Evolutionary conservation across 2,797 vertebrate genomes (phyloP).

Genomic region (Acanthornis magna): DNA sequence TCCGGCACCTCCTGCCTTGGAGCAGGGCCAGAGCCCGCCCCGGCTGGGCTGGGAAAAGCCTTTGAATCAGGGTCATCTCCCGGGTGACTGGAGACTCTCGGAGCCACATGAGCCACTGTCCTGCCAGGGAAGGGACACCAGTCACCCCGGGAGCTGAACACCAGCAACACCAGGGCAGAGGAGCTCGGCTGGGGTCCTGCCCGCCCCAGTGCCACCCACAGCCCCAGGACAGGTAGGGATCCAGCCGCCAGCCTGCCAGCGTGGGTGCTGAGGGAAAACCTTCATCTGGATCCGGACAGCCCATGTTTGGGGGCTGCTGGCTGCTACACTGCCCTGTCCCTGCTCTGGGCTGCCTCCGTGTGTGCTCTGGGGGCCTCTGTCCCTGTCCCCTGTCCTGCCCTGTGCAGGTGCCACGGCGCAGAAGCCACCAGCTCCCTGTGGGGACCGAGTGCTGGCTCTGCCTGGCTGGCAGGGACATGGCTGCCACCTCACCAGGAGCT

Average conservation of each 20-base stretch:
- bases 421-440: not conserved
- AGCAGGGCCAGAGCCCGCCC: constrained; percentile 6
- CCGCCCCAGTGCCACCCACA: not conserved
- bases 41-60: constrained; percentile 67
- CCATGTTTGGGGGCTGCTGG: not conserved
- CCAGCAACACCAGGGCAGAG: not conserved
- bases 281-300: not conserved
- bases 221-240: not conserved
- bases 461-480: fast-evolving
- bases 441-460: not conserved
- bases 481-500: not conserved
- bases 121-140: not conserved
- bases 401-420: fast-evolving
- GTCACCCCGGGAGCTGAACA: not conserved
- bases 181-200: not conserved
- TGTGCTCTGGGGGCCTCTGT: not conserved
- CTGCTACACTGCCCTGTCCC: not conserved
- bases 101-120: constrained; percentile 58
- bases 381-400: not conserved
- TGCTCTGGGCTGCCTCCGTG: fast-evolving
- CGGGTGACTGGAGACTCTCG: constrained; percentile 68
- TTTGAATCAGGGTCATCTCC: constrained; percentile 73
- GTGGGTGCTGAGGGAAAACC: fast-evolving
- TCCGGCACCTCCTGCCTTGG: constrained; percentile 14
- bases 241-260: not conserved